Conservation (phyloP, 2,888 invertebrate genomes). For the Eudemis profundana region DNA sequence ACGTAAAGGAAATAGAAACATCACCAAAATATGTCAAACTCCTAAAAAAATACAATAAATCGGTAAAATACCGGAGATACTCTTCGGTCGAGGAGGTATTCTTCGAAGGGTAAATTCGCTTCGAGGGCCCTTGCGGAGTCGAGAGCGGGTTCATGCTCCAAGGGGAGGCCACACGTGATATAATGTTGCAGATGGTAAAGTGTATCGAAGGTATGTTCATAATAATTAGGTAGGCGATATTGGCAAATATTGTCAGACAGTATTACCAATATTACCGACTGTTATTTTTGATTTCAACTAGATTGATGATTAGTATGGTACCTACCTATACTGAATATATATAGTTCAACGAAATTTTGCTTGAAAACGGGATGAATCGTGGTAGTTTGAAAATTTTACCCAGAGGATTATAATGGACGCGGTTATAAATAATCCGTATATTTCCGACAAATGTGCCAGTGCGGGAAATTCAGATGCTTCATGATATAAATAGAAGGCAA, state of each 20-base stretch:
- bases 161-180: conserved; percentile 42
- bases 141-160: conserved; percentile 58
- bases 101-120: conserved; percentile 49
- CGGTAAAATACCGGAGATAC: conserved; percentile 29
- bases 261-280: too few species aligned
- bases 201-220: background rate
- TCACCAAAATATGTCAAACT: background rate
- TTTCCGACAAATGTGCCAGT: too few species aligned
- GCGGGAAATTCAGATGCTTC: too few species aligned
- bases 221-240: conserved; percentile 3
- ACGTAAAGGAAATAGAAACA: background rate
- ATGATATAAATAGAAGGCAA: too few species aligned
- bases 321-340: too few species aligned
- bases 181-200: conserved; percentile 12
- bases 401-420: too few species aligned
- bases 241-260: background rate
- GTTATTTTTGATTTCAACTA: too few species aligned
- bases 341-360: too few species aligned
- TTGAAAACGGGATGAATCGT: too few species aligned
- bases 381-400: too few species aligned
- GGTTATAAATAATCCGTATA: too few species aligned
- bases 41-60: conserved; percentile 4
- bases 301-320: too few species aligned
- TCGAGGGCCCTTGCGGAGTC: conserved; percentile 59
- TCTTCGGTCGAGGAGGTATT: conserved; percentile 43